Conservation (phyloP, 2,113 vertebrate species). For the Hymenochirus boettgeri region DNA sequence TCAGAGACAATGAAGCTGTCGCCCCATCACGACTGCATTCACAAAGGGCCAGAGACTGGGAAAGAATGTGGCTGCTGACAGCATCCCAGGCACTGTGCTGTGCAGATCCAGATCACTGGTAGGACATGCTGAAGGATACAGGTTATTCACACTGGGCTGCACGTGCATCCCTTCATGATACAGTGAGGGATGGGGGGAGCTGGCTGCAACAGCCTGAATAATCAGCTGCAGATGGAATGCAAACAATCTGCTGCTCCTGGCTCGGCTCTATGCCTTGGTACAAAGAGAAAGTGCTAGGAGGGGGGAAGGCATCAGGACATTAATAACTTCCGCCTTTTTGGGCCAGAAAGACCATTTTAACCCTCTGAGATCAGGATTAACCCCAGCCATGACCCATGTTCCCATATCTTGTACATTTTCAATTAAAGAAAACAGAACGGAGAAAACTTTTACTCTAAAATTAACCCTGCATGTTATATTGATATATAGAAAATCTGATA, state of each 20-base stretch:
- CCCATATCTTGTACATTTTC: no score
- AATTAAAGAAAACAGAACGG: no score
- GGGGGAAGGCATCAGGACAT: no score
- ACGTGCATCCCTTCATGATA: conserved; percentile 26
- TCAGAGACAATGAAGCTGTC: conserved; percentile 57
- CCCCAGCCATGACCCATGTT: no score
- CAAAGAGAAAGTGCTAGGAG: no score
- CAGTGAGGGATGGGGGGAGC: conserved; percentile 38
- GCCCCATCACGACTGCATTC: conserved; percentile 58
- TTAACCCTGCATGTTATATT: no score
- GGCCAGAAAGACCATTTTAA: no score
- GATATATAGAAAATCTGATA: no score
- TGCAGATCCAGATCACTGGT: not conserved
- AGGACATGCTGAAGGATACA: conserved; percentile 18
- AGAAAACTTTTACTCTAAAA: no score
- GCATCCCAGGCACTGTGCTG: conserved; percentile 36
- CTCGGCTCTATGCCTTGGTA: no score
- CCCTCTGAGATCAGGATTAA: no score
- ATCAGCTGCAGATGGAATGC: conserved; percentile 53
- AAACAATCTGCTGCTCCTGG: conserved; percentile 46
- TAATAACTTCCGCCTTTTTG: no score
- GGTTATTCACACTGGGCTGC: conserved; percentile 16
- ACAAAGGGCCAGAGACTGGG: conserved; percentile 45
- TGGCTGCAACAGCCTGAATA: conserved; percentile 50
- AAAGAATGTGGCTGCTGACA: conserved; percentile 38